Evolutionary conservation across 1,140 invertebrate species (phyloP), one percentile per base, ranked within the genome.

Genomic region (Spodoptera litura): DNA sequence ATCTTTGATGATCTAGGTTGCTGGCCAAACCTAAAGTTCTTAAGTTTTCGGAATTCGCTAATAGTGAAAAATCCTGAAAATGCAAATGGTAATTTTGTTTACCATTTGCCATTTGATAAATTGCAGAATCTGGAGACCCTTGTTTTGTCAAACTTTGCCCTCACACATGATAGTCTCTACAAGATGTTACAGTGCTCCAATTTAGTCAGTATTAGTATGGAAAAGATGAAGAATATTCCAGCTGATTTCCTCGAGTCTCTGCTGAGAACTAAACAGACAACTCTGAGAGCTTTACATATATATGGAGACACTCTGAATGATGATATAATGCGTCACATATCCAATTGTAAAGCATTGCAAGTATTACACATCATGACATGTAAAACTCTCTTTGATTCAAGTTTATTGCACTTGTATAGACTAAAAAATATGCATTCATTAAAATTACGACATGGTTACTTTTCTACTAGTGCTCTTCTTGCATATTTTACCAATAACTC

Each of bases 171-270:
- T 59, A 95, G 94, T 85, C 84, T 95, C 13, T 92, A 94, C 68
- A 91, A 90, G 61, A 95, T 95, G 94, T 83, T 95, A 66, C 88
- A 91, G 38, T 95, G 94, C 85, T 83, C 85, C 8, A 86, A 94
- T 87, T 91, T 95, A 85, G 90, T 91, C 71, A 93, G 91, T 83
- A 94, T 95, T 83, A 95, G 92, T 78, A 95, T 95, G 90, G 94
- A 95, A 64, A 95, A 95, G 81, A 95, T 95, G 94, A 95, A 95
- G 81, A 95, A 95, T 86, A 95, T 95, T 72, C 95, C 95, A 10
- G 88, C 90, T 55, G 90, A 93, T 62, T 95, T 95, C 76, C 84
- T 95, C 27, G 94, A 94, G 85, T 90, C 91, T 78, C 88, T 95
- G 56, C 82, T 95, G 44, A 84, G 82, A 72, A 94, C 88, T 5